phyloP scores from a whole-genome alignment of 2,797 vertebrate species.

The Pantherophis vulpinus region DNA sequence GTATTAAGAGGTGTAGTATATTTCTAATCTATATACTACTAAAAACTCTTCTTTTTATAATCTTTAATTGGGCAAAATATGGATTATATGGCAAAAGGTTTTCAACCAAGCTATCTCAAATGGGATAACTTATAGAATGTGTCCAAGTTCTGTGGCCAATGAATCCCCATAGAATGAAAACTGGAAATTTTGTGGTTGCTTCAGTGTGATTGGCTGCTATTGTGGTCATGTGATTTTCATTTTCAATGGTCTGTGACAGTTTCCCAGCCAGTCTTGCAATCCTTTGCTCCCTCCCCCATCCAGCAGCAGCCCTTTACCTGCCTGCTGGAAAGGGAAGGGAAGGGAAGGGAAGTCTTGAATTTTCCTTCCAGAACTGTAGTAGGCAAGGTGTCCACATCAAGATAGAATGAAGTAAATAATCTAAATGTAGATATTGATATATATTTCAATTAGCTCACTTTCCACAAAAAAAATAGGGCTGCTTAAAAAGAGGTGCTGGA shows the following conservation, averaged over 20 bases:
- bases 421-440: background rate
- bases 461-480: background rate
- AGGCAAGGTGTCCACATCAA: background rate
- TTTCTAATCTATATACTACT: background rate
- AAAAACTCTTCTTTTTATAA: background rate
- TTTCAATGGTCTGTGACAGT: too few species aligned
- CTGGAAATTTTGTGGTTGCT: background rate
- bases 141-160: background rate
- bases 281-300: too few species aligned
- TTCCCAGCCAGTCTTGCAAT: too few species aligned
- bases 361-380: background rate
- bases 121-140: background rate
- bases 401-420: background rate
- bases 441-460: background rate
- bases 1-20: background rate
- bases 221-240: background rate
- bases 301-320: too few species aligned
- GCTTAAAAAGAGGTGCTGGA: background rate
- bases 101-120: background rate
- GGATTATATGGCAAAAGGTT: background rate
- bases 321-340: too few species aligned
- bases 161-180: background rate
- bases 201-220: background rate
- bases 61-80: background rate
- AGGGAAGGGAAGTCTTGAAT: background rate